phyloP scores from a whole-genome alignment of 2,113 vertebrate genomes.

The Coptodon bakossiorum region DNA sequence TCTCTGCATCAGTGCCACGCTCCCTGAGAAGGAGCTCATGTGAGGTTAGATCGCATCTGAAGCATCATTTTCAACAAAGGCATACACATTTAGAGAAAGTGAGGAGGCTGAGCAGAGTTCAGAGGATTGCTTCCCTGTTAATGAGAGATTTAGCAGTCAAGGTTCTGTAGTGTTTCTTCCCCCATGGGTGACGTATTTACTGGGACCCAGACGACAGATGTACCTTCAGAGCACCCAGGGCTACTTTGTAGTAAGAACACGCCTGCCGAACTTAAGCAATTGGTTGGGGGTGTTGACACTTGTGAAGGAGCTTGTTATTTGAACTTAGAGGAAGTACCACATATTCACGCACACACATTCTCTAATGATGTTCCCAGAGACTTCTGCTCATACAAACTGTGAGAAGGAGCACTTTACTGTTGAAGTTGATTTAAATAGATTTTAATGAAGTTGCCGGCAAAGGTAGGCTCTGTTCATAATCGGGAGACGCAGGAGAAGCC shows the following conservation, averaged over 20 bases:
- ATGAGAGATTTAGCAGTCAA: constrained; percentile 23
- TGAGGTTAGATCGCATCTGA: constrained; percentile 5
- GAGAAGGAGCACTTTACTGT: constrained; percentile 63
- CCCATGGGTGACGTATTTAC: constrained; percentile 51
- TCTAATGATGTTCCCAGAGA: constrained; percentile 76
- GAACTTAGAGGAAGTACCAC: constrained; percentile 58
- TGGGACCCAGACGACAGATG: constrained; percentile 45
- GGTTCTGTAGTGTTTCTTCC: constrained; percentile 30
- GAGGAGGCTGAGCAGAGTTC: constrained; percentile 50
- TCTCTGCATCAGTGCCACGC: constrained; percentile 5
- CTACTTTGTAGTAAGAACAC: constrained; percentile 60
- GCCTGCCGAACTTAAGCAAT: constrained; percentile 45
- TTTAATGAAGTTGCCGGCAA: constrained; percentile 73
- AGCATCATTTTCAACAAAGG: constrained; percentile 25
- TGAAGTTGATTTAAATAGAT: constrained; percentile 83
- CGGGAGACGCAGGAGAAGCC: constrained; percentile 59
- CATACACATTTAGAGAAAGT: constrained; percentile 42
- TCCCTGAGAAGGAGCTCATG: not conserved
- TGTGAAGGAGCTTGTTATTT: constrained; percentile 74
- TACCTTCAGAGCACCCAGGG: constrained; percentile 49
- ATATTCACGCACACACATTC: constrained; percentile 17
- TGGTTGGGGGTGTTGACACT: constrained; percentile 68
- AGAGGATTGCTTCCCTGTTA: constrained; percentile 33
- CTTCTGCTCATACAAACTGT: constrained; percentile 57
- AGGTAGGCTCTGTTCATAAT: constrained; percentile 72